Evolutionary conservation across 1,140 invertebrate species (phyloP).

Genomic region (Drosophila pallidifrons): DNA sequence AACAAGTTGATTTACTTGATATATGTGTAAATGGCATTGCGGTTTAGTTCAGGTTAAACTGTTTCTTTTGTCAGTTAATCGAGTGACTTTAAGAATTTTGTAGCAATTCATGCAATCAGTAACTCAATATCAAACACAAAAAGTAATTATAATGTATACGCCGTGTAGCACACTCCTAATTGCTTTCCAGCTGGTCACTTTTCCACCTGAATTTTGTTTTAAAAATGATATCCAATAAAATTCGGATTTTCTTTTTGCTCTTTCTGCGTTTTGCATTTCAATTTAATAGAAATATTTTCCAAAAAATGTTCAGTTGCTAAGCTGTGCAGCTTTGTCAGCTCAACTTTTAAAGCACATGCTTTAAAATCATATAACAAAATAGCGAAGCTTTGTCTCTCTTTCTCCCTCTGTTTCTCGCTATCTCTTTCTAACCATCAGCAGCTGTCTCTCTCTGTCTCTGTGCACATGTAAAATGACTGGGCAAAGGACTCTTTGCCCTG

Average conservation of each 20-base stretch:
- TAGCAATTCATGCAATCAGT: too few species aligned
- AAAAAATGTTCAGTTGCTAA: slow-evolving; percentile 7
- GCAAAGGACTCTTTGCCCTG: slow-evolving; percentile 2
- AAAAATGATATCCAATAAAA: neutral
- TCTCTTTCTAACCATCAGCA: neutral
- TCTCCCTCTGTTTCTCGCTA: neutral
- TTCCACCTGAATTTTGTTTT: neutral
- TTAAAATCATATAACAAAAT: slow-evolving; percentile 5
- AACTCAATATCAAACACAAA: neutral
- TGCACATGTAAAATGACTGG: slow-evolving; percentile 6
- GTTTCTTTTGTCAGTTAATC: neutral
- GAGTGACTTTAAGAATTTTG: neutral
- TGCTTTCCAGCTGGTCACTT: neutral
- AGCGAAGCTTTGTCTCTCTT: neutral
- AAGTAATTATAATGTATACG: neutral
- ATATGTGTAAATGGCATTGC: neutral
- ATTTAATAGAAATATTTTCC: slow-evolving; percentile 4
- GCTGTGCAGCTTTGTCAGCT: slow-evolving; percentile 3
- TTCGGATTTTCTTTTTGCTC: neutral
- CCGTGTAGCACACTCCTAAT: neutral
- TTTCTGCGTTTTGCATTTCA: neutral
- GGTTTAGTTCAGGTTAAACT: slow-evolving; percentile 1
- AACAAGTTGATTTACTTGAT: slow-evolving; percentile 9
- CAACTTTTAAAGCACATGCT: neutral
- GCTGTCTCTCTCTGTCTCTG: neutral